phyloP scores from a whole-genome alignment of 35 echinoderm and acorn worm genomes.

The Hemicentrotus pulcherrimus region DNA sequence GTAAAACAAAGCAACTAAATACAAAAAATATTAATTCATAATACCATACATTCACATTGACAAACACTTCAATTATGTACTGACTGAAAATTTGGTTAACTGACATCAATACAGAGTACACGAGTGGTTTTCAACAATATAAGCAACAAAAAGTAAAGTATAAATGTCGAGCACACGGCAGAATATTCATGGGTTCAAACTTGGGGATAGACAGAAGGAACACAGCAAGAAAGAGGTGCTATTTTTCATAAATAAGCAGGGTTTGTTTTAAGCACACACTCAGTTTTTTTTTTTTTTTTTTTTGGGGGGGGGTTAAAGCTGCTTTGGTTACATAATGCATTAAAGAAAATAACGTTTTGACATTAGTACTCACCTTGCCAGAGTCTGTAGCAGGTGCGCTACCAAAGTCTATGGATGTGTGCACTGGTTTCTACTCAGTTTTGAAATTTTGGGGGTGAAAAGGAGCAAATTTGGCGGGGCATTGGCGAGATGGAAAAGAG shows the following conservation, averaged over 20 bases:
- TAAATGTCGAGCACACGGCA: neutral
- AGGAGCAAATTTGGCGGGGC: too few species aligned
- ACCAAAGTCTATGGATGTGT: constrained; percentile 28
- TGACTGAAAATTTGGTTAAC: neutral
- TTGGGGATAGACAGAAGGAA: neutral
- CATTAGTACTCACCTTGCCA: neutral
- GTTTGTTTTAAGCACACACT: neutral
- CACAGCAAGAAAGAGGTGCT: neutral
- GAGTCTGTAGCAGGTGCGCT: neutral
- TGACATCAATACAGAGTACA: too few species aligned
- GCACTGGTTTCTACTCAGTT: constrained; percentile 35
- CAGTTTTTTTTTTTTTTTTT: neutral
- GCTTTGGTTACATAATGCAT: neutral
- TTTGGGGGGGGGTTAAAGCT: neutral
- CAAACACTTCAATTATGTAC: too few species aligned
- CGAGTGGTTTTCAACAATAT: too few species aligned
- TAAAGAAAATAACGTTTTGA: neutral
- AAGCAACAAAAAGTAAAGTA: too few species aligned
- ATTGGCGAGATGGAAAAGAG: neutral
- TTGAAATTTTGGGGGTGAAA: neutral
- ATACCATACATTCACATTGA: too few species aligned
- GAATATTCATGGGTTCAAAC: neutral
- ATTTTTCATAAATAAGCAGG: neutral
- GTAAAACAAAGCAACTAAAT: too few species aligned
- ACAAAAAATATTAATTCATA: too few species aligned